Base-by-base conservation (phyloP, 2,113 vertebrate genomes). In the Menura novaehollandiae region DNA sequence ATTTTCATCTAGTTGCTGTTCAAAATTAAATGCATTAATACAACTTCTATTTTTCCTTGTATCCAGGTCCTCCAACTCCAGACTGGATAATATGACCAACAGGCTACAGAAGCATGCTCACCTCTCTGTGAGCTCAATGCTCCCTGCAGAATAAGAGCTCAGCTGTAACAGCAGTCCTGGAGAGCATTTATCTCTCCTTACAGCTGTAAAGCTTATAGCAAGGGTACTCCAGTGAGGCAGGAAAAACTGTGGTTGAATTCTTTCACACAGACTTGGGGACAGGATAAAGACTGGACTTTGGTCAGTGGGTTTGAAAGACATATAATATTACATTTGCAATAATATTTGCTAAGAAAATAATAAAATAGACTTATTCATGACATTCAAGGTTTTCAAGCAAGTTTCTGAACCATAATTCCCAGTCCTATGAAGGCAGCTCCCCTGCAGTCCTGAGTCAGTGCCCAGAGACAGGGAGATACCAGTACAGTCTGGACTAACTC, bases 191-290 rank as follows among this genome's bases (percentile, higher is more conserved):
- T 62, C 52, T 16, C 26, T 82, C 21, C 37, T 87, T 60, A 71
- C 27, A 63, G n/a, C 56, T 78, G 35, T 51, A 78, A 87, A 77
- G 33, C 30, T 60, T 43, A 67, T 30, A 60, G 21, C 43, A 74
- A 81, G 19, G 8, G 13, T 78, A 47, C 30, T 72, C 22, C 52
- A 55, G 21, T 4, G 12, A 55, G 15, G 35, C 13, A 67, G 27
- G 30, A 53, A 91, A 68, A 85, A 82, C 3, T 4, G 15, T 28
- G 23, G 12, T 15, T 63, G 39, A 71, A 59, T 39, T 46, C 56
- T 52, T 16, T 46, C 9, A 2, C 33, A 32, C 0, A 55, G 18
- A 63, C 5, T 9, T 17, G 28, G 10, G 5, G 13, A 43, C 8
- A 46, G 15, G 18, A 74, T 12, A 17, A 77, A 71, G 11, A 11